Base-by-base conservation (phyloP, 1,140 invertebrate genomes). In the Drosophila albomicans region DNA sequence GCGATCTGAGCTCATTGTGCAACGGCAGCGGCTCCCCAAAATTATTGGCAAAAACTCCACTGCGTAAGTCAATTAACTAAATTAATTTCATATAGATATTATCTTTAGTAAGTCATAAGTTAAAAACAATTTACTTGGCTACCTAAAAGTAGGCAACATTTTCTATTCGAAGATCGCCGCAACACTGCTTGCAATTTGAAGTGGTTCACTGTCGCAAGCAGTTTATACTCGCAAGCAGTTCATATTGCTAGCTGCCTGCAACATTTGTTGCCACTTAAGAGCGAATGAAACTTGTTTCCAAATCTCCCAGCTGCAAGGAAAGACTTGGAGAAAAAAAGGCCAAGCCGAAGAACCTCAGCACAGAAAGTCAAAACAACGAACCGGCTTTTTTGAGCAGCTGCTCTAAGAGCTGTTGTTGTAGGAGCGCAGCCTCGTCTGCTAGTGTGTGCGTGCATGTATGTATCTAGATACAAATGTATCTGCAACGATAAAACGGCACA, bases 391-490 rank as follows among this genome's bases (percentile, higher is more conserved):
- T 57, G 49, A 67, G 61, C 72, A 75, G 69, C 80, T 89, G 80
- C 63, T 68, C 4, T 61, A 63, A 88, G 84, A 82, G 79, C 49
- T 69, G 3, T 13, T 49, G 43, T 46, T 11, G 15, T 20, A 30
- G 30, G 46, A 46, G 51, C 59, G 28, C 63, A 46, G 35, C 41
- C n/a, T 15, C 35, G n/a, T 0, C 7, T 8, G 20, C 10, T 6
- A 16, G 45, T 35, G 45, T 51, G 28, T 38, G 41, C 35, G 35
- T 38, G 35, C 35, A 38, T 69, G 38, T 56, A 71, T 75, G 38
- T 56, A 71, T 75, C 69, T 71, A 84, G 80, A 88, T 87, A 88
- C 84, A 88, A 87, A 87, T 87, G 82, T 84, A 88, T 87, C 85
- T 78, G 74, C 66, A 71, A 70, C 73, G 81, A 85, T 85, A 81